These are phyloP conservation scores for Ginglymostoma cirratum DNA, from an alignment of 2,113 vertebrate genomes.

Conservation along the genomic window DNA sequence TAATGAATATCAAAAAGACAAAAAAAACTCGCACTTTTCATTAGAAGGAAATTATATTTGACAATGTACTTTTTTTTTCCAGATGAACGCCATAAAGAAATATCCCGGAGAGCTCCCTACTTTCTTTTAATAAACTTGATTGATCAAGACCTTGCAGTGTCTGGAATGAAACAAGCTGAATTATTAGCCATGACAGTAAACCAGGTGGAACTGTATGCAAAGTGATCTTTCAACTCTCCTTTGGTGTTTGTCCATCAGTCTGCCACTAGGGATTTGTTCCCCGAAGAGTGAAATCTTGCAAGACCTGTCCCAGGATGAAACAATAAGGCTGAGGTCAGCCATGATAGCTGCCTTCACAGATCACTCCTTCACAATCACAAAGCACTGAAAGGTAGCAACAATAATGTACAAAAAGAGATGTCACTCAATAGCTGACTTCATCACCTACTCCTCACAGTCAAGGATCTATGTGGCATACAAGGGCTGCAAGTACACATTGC, in stretches of 20 bases:
- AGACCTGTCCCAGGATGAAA: background rate
- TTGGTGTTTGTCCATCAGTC: background rate
- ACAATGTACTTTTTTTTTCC: background rate
- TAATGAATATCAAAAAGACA: background rate
- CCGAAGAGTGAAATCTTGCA: background rate
- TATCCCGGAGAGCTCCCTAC: background rate
- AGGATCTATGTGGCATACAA: background rate
- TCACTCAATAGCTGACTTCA: background rate
- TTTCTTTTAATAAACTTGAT: background rate
- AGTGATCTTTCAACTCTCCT: background rate
- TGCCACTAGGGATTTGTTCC: background rate
- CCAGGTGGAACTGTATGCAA: conserved; percentile 19
- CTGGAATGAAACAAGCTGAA: background rate
- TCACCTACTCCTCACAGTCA: background rate
- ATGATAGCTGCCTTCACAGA: background rate
- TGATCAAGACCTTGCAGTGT: background rate
- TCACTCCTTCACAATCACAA: background rate
- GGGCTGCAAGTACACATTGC: background rate
- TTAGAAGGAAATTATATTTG: conserved; percentile 12
- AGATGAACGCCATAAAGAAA: background rate
- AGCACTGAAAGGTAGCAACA: background rate
- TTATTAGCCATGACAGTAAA: conserved; percentile 11
- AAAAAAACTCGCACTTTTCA: conserved; percentile 7
- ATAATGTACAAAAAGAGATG: background rate
- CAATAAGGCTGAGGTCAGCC: background rate